phyloP scores from a whole-genome alignment of 2,797 vertebrate genomes.

The Anguilla obscura region DNA sequence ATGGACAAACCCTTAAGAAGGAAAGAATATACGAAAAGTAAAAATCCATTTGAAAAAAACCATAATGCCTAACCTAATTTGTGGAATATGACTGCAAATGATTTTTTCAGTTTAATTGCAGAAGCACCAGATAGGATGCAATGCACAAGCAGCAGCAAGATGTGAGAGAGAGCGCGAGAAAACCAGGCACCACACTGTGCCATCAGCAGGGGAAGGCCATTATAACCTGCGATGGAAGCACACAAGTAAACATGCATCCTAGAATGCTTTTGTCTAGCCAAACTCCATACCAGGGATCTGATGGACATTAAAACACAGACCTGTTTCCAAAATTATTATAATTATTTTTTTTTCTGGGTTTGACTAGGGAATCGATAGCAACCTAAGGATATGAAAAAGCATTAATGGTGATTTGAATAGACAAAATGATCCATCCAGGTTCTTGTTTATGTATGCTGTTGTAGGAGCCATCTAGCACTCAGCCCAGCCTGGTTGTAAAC shows the following conservation, averaged over 20 bases:
- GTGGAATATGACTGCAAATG: background rate
- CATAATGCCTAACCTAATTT: background rate
- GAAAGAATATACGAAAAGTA: background rate
- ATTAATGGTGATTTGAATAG: background rate
- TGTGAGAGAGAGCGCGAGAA: background rate
- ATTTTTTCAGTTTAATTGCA: background rate
- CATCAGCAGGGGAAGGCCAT: background rate
- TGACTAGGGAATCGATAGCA: background rate
- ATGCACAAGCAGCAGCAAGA: background rate
- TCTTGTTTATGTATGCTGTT: background rate
- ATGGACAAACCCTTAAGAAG: background rate
- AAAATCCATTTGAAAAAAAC: background rate
- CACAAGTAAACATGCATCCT: background rate
- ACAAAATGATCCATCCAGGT: background rate
- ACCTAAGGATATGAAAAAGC: background rate
- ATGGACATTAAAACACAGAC: background rate
- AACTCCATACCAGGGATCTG: background rate
- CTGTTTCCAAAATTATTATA: background rate
- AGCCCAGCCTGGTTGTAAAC: background rate
- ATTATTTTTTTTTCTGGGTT: background rate
- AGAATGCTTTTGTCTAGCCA: background rate
- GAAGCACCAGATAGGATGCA: background rate
- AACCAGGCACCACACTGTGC: background rate
- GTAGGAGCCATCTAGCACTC: background rate
- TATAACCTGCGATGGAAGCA: background rate